phyloP scores from a whole-genome alignment of 1,140 invertebrate species.

The Heliothis virescens region DNA sequence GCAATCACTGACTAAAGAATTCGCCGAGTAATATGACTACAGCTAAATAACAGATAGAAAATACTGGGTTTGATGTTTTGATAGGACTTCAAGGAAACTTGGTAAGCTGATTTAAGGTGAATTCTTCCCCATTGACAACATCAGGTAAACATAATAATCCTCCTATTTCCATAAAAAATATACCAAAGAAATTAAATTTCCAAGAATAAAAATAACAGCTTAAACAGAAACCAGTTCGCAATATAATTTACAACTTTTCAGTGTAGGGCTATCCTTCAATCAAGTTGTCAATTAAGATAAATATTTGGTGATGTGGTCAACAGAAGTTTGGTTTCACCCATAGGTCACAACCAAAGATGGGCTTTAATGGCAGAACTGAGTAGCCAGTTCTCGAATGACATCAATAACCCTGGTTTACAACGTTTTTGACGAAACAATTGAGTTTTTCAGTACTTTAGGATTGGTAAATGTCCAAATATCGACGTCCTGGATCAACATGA shows the following conservation, averaged over 20 bases:
- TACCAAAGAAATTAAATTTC: neutral
- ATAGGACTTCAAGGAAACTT: too few species aligned
- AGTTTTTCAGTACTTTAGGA: too few species aligned
- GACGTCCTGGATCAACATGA: too few species aligned
- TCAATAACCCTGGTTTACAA: neutral
- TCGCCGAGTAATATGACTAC: neutral
- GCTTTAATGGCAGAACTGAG: too few species aligned
- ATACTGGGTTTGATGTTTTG: too few species aligned
- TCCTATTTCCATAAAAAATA: neutral
- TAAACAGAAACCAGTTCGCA: neutral
- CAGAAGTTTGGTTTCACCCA: neutral
- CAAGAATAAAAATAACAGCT: neutral
- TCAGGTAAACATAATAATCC: too few species aligned
- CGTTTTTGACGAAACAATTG: too few species aligned
- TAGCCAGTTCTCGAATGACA: neutral
- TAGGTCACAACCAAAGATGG: neutral
- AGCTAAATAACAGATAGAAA: too few species aligned
- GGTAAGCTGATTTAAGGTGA: too few species aligned
- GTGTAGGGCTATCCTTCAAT: constrained; percentile 3
- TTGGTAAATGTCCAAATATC: too few species aligned
- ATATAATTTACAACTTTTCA: constrained; percentile 24
- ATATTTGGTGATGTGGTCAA: neutral
- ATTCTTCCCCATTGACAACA: too few species aligned
- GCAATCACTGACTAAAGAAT: neutral
- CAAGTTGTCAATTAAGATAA: constrained; percentile 28